Evolutionary conservation across 2,113 vertebrate species (phyloP).

Genomic region (Muntiacus muntjak): DNA sequence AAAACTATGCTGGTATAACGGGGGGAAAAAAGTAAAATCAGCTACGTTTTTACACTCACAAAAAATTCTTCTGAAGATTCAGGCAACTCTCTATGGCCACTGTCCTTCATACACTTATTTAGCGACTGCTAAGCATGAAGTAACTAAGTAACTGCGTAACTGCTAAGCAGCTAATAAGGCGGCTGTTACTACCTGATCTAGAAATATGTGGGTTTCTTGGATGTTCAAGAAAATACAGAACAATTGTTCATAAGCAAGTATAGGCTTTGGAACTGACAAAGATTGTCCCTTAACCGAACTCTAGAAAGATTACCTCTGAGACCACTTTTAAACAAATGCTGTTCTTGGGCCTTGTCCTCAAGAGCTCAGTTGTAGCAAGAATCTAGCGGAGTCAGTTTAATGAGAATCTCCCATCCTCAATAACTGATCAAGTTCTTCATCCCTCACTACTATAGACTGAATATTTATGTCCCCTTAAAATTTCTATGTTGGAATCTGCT

Average conservation of each 20-base stretch:
- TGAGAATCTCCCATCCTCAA: neutral
- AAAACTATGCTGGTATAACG: neutral
- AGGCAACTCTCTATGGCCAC: too few species aligned
- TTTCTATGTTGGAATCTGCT: neutral
- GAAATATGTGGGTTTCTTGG: neutral
- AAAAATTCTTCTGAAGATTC: neutral
- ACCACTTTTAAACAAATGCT: neutral
- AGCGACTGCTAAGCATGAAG: fast-evolving
- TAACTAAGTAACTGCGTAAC: too few species aligned
- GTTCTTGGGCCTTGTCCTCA: neutral
- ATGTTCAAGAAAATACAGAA: neutral
- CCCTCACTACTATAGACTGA: neutral
- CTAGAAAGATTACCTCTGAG: neutral
- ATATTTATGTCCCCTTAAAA: neutral
- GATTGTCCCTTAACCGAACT: neutral
- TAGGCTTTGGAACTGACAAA: neutral
- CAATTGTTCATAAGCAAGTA: neutral
- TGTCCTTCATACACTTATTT: fast-evolving
- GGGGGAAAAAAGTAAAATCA: neutral
- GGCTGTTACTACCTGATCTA: neutral
- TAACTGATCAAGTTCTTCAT: neutral
- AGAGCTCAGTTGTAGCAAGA: neutral
- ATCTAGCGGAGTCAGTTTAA: neutral
- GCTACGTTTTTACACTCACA: neutral
- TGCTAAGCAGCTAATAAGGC: neutral